These are phyloP conservation scores for Sebastes kiyomatsui DNA, from an alignment of 2,797 vertebrate species.

Conservation along the genomic window DNA sequence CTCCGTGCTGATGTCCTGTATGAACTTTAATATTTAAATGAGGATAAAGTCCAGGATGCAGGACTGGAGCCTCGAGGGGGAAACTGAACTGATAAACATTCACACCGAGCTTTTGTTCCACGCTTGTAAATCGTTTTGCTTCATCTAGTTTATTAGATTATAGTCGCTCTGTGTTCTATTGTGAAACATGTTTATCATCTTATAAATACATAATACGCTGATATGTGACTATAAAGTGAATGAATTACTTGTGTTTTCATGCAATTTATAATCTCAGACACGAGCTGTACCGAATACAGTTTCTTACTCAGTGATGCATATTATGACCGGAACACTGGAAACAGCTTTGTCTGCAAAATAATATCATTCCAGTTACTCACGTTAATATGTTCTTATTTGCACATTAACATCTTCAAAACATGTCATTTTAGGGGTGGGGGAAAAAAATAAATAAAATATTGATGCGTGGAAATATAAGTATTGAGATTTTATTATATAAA, in stretches of 20 bases:
- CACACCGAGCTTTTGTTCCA: conserved; percentile 2
- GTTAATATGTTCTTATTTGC: not conserved
- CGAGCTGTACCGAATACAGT: conserved; percentile 1
- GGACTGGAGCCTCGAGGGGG: not conserved
- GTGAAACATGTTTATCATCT: conserved; percentile 25
- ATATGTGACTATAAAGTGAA: conserved; percentile 12
- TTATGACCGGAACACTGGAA: conserved; percentile 3
- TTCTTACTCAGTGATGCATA: conserved; percentile 24
- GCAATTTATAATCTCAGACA: conserved; percentile 29
- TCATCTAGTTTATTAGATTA: conserved; percentile 40
- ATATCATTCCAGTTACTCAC: not conserved
- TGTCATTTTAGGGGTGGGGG: not conserved
- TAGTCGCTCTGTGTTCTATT: not conserved
- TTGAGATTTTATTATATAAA: too few relatives aligned
- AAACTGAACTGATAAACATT: conserved; percentile 26
- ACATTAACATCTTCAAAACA: not conserved
- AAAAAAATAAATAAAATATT: too few relatives aligned
- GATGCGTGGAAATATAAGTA: too few relatives aligned
- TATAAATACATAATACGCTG: conserved; percentile 39
- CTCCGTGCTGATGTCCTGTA: not conserved
- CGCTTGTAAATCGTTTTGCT: conserved; percentile 35
- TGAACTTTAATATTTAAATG: conserved; percentile 20
- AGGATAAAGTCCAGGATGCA: conserved; percentile 27
- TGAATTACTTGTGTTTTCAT: conserved; percentile 25
- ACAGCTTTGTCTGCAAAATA: not conserved